Base-by-base conservation (phyloP, 2,113 vertebrate genomes). In the Gobiocypris rarus region DNA sequence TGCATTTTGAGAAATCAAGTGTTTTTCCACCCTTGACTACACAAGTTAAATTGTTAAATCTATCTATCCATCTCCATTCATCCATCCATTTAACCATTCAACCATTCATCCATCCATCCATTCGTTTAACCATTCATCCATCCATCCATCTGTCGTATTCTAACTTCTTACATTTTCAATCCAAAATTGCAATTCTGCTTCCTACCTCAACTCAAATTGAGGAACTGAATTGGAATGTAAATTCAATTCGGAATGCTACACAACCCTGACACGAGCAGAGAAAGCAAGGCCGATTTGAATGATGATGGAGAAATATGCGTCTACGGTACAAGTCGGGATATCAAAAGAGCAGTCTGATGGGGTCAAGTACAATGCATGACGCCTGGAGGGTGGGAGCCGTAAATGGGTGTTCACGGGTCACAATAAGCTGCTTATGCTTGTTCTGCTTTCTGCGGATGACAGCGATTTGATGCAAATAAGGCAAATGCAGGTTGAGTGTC, bases 401-500 rank as follows among this genome's bases (percentile, higher is more conserved):
- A 71, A 80, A 41, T 59, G 75, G 31, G 38, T 48, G 67, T 65
- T 81, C 67, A 48, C 5, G 69, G 77, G 76, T 73, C 84, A 85
- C 56, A 34, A 50, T 41, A 59, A 81, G 76, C 38, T 19, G 28
- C 69, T 22, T 52, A 74, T 14, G 83, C n/a, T 52, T 69, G 45
- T 67, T 70, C 77, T 74, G 41, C 45, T 31, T 70, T 63, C 41
- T 50, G 24, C 9, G 8, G 31, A 43, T 43, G 76, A 80, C 75
- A 79, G 83, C 26, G 34, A 65, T 71, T 70, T 81, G 76, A 81
- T 75, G 65, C 24, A 67, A 75, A 84, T 86, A 75, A 82, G 71
- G 43, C 24, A n/a, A 74, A 85, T 56, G 26, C 69, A 85, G 45
- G 86, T 87, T 83, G 63, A 76, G 87, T 82, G 89, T 90, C 85